These are phyloP conservation scores for Drosophila biarmipes DNA, from an alignment of 1,140 invertebrate species.

Conservation along the genomic window DNA sequence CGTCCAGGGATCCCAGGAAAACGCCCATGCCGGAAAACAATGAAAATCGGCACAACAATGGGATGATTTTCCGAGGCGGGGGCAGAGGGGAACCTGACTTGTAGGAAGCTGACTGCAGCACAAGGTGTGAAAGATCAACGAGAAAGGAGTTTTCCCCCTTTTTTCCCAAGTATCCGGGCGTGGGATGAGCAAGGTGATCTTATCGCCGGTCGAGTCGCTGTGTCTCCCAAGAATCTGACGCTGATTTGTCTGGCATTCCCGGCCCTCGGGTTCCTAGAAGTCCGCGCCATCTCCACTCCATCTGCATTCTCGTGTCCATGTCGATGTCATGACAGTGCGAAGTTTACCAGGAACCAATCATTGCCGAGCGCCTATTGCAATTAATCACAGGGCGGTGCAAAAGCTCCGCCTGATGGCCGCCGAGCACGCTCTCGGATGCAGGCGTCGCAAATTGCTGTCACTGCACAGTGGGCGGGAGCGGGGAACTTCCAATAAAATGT, in stretches of 20 bases:
- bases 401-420: slow-evolving; percentile 63
- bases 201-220: slow-evolving; percentile 40
- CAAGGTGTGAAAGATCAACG: slow-evolving; percentile 73
- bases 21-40: slow-evolving; percentile 52
- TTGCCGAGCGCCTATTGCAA: slow-evolving; percentile 65
- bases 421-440: slow-evolving; percentile 52
- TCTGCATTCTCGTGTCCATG: slow-evolving; percentile 10
- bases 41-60: slow-evolving; percentile 27
- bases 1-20: slow-evolving; percentile 42
- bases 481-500: too few relatives aligned
- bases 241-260: slow-evolving; percentile 63
- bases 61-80: slow-evolving; percentile 12
- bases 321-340: slow-evolving; percentile 54
- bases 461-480: slow-evolving; percentile 37
- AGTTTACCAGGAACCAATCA: slow-evolving; percentile 78
- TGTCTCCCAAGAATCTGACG: slow-evolving; percentile 58
- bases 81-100: slow-evolving; percentile 13
- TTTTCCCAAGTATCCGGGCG: slow-evolving; percentile 14
- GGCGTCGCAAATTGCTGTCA: slow-evolving; percentile 49
- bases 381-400: slow-evolving; percentile 73
- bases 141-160: slow-evolving; percentile 25
- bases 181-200: slow-evolving; percentile 51
- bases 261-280: slow-evolving; percentile 39
- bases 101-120: slow-evolving; percentile 27
- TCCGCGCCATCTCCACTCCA: slow-evolving; percentile 13